These are phyloP conservation scores for Anser brachyrhynchus DNA, from an alignment of 2,113 vertebrate species.

Conservation along the genomic window DNA sequence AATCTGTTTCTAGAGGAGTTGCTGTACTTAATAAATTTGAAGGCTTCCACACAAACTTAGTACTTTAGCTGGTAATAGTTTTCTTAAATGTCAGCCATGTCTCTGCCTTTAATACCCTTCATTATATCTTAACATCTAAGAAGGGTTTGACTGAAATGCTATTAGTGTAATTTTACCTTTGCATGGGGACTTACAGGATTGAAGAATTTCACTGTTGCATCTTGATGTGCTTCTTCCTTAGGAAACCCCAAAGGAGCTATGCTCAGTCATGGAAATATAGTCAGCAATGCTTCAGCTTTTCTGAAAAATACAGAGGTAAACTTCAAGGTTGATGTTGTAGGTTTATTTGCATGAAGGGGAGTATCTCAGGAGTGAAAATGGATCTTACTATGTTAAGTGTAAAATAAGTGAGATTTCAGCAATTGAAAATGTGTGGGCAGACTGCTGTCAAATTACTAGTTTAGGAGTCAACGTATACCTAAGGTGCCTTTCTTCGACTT, in stretches of 20 bases:
- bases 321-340: not conserved
- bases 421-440: not conserved
- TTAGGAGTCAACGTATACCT: not conserved
- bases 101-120: not conserved
- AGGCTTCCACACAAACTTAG: not conserved
- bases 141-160: not conserved
- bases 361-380: not conserved
- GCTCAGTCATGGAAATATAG: slow-evolving; percentile 90
- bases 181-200: not conserved
- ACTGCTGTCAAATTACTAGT: not conserved
- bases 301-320: slow-evolving; percentile 91
- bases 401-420: not conserved
- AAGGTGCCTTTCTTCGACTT: not conserved
- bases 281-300: slow-evolving; percentile 91
- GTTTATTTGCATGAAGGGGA: not conserved
- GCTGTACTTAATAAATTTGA: not conserved
- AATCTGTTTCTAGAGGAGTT: not conserved
- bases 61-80: not conserved
- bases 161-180: not conserved
- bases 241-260: slow-evolving; percentile 95
- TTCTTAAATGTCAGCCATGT: not conserved
- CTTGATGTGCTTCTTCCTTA: slow-evolving; percentile 64
- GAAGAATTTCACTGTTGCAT: slow-evolving; percentile 1
- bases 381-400: not conserved
- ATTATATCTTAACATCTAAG: not conserved